Evolutionary conservation across 2,888 invertebrate species (phyloP).

Genomic region (Melanchra persicariae): DNA sequence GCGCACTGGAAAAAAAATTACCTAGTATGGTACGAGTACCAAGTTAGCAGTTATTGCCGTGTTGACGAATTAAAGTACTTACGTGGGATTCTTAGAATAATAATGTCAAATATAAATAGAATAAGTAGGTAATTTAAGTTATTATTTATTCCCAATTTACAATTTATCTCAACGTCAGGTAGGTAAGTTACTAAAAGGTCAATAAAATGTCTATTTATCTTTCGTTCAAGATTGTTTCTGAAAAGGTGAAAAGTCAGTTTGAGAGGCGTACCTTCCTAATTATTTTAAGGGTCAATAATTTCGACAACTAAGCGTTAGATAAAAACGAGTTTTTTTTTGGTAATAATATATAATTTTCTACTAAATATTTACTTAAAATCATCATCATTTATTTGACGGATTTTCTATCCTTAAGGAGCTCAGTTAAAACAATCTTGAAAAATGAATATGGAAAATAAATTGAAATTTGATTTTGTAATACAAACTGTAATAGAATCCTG

Average conservation of each 20-base stretch:
- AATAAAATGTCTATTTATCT: not conserved
- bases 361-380: too few species aligned
- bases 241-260: too few species aligned
- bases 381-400: too few species aligned
- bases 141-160: not conserved
- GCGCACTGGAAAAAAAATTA: too few species aligned
- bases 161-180: not conserved
- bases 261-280: too few species aligned
- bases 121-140: too few species aligned
- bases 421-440: slow-evolving; percentile 4
- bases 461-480: slow-evolving; percentile 1
- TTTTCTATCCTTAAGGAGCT: slow-evolving; percentile 17
- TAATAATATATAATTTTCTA: too few species aligned
- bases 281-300: too few species aligned
- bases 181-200: not conserved
- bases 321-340: too few species aligned
- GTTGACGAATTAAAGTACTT: not conserved
- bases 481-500: slow-evolving; percentile 3
- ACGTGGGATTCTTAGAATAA: not conserved
- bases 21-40: too few species aligned
- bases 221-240: not conserved
- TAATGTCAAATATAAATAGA: too few species aligned
- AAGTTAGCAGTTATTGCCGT: not conserved
- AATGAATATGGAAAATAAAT: not conserved
- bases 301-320: too few species aligned